Evolutionary conservation across 2,113 vertebrate genomes (phyloP), one percentile per base, ranked within the genome.

Genomic region (Melanerpes formicivorus): DNA sequence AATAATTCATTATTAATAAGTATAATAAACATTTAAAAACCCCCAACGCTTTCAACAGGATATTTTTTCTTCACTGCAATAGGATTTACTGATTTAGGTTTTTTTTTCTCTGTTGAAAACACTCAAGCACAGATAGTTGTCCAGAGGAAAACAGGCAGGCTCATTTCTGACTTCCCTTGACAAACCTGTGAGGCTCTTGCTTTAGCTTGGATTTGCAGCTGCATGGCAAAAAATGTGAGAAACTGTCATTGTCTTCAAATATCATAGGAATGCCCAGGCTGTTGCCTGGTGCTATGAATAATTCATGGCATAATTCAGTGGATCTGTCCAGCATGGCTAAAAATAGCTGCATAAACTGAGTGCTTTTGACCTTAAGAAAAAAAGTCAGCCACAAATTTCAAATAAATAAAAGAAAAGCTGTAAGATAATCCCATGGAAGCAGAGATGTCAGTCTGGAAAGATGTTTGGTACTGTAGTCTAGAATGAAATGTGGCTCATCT

Each of bases 201-300:
- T 81, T 14, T 21, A 56, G 29, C 52, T 4, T 3, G 62, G 60
- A 88, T 87, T 88, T 90, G 76, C 74, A 67, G 14, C 32, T 88
- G 90, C 71, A 40, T 14, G 90, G 67, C 71, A 90, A 90, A 67
- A 91, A 92, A 75, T 63, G 58, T 87, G 92, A 77, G 79, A 92
- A 90, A 66, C 67, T 93, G 89, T 95, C 90, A 82, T 67, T 93
- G 86, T 83, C 88, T 96, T 92, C 75, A 85, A 81, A 65, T 87
- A 93, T 54, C 91, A 88, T 50, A 92, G 59, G 81, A 93, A 88
- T 84, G 72, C 34, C 67, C 56, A 46, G 55, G 46, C 64, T 66
- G 30, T 78, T 93, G 94, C 80, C 92, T 55, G 14, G 18, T 25
- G 16, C 26, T 64, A 65, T 97, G 91, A 97, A 97, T 96, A 97